phyloP scores from a whole-genome alignment of 1,140 invertebrate genomes.

The Cherax quadricarinatus region DNA sequence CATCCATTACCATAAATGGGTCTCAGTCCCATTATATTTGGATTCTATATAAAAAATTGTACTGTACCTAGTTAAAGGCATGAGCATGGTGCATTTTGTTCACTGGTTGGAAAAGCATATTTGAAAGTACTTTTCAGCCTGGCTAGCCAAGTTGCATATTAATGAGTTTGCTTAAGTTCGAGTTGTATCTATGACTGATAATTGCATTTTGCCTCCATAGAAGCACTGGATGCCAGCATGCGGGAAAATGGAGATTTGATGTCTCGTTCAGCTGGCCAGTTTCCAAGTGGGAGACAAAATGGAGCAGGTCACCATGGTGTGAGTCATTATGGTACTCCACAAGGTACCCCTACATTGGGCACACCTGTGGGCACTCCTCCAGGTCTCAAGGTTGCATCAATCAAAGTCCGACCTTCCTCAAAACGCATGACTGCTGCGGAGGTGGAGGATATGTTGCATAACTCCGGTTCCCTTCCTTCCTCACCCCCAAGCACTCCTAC shows the following conservation, averaged over 20 bases:
- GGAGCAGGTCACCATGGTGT: conserved; percentile 51
- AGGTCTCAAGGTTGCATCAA: conserved; percentile 77
- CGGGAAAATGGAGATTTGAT: conserved; percentile 67
- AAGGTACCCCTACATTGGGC: conserved; percentile 51
- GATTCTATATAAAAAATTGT: no score
- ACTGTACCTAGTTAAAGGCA: not conserved
- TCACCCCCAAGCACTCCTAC: conserved; percentile 68
- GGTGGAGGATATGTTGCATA: conserved; percentile 76
- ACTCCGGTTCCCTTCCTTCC: conserved; percentile 73
- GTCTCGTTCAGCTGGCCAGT: conserved; percentile 56
- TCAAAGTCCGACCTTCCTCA: conserved; percentile 77
- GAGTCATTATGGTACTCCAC: conserved; percentile 53
- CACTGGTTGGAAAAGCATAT: not conserved
- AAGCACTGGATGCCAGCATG: conserved; percentile 73
- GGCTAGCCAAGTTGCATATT: not conserved
- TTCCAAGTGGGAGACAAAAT: conserved; percentile 18
- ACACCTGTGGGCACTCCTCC: conserved; percentile 62
- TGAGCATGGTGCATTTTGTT: conserved; percentile 17
- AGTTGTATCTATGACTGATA: conserved; percentile 44
- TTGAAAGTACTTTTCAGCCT: not conserved
- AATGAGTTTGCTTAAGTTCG: not conserved
- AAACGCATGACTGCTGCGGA: conserved; percentile 77
- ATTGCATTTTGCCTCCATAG: conserved; percentile 66
- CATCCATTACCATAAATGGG: no score
- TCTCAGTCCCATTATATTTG: no score